A percentile compares a stretch with the other conserved stretches of the same genome.
phyloP scores from a whole-genome alignment of 1,140 invertebrate species.

The Eupeodes corollae region DNA sequence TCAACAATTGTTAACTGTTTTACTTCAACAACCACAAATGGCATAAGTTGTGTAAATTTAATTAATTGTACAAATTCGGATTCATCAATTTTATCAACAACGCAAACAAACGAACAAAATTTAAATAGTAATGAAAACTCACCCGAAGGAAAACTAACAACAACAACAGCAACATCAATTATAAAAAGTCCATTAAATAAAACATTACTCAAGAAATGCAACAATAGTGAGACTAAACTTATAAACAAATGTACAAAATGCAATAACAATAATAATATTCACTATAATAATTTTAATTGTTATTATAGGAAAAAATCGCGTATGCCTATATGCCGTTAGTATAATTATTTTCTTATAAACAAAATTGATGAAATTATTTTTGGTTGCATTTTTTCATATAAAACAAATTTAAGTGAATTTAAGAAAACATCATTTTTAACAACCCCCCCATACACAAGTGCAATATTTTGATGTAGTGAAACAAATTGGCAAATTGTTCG shows the following conservation, averaged over 20 bases:
- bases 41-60: no score
- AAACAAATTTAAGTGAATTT: background rate
- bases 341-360: conserved; percentile 8
- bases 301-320: conserved; percentile 37
- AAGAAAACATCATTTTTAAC: background rate
- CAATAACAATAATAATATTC: conserved; percentile 31
- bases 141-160: conserved; percentile 4
- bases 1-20: no score
- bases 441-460: no score
- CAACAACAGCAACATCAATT: conserved; percentile 12
- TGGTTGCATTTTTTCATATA: background rate
- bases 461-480: no score
- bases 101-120: no score
- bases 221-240: conserved; percentile 4
- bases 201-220: conserved; percentile 33
- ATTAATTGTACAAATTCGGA: no score
- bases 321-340: conserved; percentile 38
- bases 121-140: background rate
- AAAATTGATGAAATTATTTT: no score
- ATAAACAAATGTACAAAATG: conserved; percentile 31
- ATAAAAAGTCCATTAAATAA: conserved; percentile 31
- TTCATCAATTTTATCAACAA: no score
- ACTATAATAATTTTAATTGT: conserved; percentile 36
- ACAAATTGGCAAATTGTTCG: no score
- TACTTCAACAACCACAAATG: no score